Evolutionary conservation across 2,888 invertebrate species (phyloP).

Genomic region (Brenthis daphne): DNA sequence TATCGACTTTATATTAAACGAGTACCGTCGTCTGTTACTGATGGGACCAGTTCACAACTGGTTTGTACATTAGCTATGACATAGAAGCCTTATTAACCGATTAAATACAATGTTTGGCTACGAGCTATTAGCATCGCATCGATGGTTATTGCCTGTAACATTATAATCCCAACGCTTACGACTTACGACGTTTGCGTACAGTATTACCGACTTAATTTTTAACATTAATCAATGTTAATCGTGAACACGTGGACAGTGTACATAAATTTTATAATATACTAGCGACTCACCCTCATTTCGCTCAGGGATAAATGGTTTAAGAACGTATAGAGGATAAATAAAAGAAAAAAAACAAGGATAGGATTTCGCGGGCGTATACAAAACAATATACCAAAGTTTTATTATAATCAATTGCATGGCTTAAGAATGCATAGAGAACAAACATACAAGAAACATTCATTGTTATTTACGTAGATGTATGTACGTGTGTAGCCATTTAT

Average conservation of each 20-base stretch:
- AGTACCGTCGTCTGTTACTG: constrained; percentile 50
- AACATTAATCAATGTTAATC: background rate
- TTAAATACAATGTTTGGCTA: constrained; percentile 48
- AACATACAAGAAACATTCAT: too few species aligned
- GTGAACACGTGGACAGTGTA: background rate
- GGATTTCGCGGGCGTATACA: too few species aligned
- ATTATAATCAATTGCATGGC: too few species aligned
- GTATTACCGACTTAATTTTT: background rate
- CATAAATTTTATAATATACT: too few species aligned
- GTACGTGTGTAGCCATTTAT: too few species aligned
- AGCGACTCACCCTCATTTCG: too few species aligned
- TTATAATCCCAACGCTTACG: constrained; percentile 26
- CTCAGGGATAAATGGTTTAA: too few species aligned
- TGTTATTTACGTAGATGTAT: too few species aligned
- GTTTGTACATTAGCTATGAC: constrained; percentile 58
- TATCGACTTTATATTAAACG: constrained; percentile 54
- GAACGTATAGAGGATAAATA: too few species aligned
- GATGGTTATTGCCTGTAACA: constrained; percentile 32
- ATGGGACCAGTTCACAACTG: constrained; percentile 50
- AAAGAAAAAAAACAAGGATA: too few species aligned
- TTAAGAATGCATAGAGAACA: too few species aligned
- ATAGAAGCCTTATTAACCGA: constrained; percentile 56
- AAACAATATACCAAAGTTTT: too few species aligned
- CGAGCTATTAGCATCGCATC: constrained; percentile 39
- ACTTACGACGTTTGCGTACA: background rate